Evolutionary conservation across 2,113 vertebrate genomes (phyloP).

Genomic region (Noctilio leporinus): DNA sequence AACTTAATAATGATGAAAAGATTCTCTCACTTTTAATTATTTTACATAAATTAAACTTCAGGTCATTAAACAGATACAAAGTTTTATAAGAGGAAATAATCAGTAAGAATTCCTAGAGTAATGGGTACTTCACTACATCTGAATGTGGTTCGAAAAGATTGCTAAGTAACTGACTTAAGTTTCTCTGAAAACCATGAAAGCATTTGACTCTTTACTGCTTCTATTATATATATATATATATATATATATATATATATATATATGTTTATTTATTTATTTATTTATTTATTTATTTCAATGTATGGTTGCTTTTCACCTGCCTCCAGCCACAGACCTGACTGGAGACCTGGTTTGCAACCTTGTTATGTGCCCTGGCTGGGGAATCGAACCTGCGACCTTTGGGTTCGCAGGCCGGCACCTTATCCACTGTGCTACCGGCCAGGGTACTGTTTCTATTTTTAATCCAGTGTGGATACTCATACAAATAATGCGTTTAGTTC

Average conservation of each 20-base stretch:
- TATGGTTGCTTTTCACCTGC: no score
- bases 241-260: no score
- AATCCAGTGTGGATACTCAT: background rate
- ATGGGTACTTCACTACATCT: slow-evolving; percentile 55
- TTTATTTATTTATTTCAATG: no score
- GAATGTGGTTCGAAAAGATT: slow-evolving; percentile 51
- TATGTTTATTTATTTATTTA: no score
- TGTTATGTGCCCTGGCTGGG: no score
- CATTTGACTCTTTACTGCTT: background rate
- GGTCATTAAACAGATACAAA: slow-evolving; percentile 19
- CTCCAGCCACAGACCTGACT: no score
- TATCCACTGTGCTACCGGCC: no score
- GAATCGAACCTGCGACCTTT: no score
- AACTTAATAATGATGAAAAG: slow-evolving; percentile 45
- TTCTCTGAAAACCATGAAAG: slow-evolving; percentile 17
- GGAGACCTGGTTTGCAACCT: no score
- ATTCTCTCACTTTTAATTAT: slow-evolving; percentile 40
- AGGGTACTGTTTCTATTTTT: no score
- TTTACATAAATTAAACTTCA: slow-evolving; percentile 53
- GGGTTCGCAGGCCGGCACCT: no score
- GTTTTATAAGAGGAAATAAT: slow-evolving; percentile 52
- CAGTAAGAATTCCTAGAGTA: slow-evolving; percentile 2
- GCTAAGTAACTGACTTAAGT: background rate
- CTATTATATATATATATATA: no score
- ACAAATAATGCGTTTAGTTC: background rate